Evolutionary conservation across 1,140 invertebrate species (phyloP), one percentile per base, ranked within the genome.

Genomic region (Ostrea denselamellosa): DNA sequence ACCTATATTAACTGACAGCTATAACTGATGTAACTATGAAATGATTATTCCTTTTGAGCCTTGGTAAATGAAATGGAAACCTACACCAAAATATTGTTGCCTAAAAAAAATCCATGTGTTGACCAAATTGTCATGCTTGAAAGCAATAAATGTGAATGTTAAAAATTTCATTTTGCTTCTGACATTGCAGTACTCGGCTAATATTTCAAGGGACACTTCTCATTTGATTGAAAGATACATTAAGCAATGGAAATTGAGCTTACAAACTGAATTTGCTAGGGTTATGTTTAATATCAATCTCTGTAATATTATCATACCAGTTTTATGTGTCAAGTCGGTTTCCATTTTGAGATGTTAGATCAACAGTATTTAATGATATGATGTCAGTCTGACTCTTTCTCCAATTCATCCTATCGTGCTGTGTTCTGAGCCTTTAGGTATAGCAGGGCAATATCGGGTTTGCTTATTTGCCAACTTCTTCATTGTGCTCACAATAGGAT

Each of bases 401-500:
- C 25, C 9, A 77, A 28, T 17, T 12, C 22, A 77, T 14, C 12
- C 25, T 77, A 12, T 44, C 34, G 5, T 44, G 34, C 34, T 77
- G 68, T 34, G 22, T 14, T 77, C 28, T 10, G 14, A 77, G 68
- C 28, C 25, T 77, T 34, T 10, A 25, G 68, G 68, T 12, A 34
- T 34, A 77, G 68, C 25, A 10, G 28, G 25, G 14, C 2, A 77
- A 28, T 77, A 77, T 77, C 28, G 68, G 68, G 22, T 77, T 77
- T 77, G 68, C 68, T 77, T 77, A 77, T 77, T 77, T 77, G 68
- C 68, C 25, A 77, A 77, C 22, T 34, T 14, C 12, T 34, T 62
- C n/a, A 62, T 62, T 62, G n/a, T n/a, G n/a, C 28, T 77, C 25
- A 77, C 68, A 77, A 77, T 77, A 28, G 68, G 28, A 34, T 14